Evolutionary conservation across 2,113 vertebrate genomes (phyloP).

Genomic region (Apeltes quadracus): DNA sequence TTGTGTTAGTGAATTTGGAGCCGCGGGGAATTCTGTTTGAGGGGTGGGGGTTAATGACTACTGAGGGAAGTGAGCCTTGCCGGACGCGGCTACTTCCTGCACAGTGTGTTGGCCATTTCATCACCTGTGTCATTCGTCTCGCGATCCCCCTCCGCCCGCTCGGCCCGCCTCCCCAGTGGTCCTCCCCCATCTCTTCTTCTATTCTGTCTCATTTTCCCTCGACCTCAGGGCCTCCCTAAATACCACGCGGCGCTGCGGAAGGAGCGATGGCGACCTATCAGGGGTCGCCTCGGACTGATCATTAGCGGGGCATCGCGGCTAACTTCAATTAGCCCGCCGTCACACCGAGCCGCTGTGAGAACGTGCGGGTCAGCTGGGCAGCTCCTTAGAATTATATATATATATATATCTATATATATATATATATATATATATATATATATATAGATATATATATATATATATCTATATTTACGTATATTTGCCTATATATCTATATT

Average conservation of each 20-base stretch:
- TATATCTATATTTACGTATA: too few relatives aligned
- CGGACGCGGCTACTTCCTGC: conserved; percentile 65
- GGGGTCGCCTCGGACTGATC: conserved; percentile 64
- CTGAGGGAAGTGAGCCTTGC: conserved; percentile 70
- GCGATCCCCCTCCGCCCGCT: neutral
- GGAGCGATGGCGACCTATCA: conserved; percentile 57
- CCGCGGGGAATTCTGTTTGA: conserved; percentile 2
- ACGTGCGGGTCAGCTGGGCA: conserved; percentile 42
- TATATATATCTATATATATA: too few relatives aligned
- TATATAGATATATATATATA: too few relatives aligned
- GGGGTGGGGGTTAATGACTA: conserved; percentile 45
- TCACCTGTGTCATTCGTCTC: conserved; percentile 60
- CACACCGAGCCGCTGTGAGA: conserved; percentile 37
- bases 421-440: too few relatives aligned
- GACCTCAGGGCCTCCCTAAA: conserved; percentile 51
- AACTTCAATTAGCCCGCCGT: conserved; percentile 74
- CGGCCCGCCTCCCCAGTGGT: neutral
- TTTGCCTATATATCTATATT: too few relatives aligned
- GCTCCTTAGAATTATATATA: conserved; percentile 19
- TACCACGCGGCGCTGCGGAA: conserved; percentile 58
- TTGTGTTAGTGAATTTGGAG: conserved; percentile 59
- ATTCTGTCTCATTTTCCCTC: conserved; percentile 34
- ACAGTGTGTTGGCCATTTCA: conserved; percentile 61
- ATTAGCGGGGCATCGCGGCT: conserved; percentile 68
- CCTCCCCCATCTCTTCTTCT: neutral